Evolutionary conservation across 2,888 invertebrate genomes (phyloP), one percentile per base, ranked within the genome.

Genomic region (Carcina quercana): DNA sequence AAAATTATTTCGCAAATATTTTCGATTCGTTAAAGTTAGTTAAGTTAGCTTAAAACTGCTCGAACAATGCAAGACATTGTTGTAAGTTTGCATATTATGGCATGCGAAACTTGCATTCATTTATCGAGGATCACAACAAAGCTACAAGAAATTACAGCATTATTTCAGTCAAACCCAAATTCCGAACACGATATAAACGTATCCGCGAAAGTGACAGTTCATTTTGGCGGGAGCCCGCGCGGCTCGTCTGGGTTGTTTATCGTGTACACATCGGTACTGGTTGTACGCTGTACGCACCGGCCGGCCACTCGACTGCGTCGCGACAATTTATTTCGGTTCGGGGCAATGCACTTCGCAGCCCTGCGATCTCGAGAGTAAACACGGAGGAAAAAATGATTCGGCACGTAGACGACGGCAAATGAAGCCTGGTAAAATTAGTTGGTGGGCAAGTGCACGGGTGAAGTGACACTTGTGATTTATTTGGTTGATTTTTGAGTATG

Each of bases 281-380:
- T 76, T 72, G 78, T 78, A 79, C 76, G 66, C 75, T 69, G 61
- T 59, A 62, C 68, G 60, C 65, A 50, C 45, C 60, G 59, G 57
- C 44, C 51, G 44, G 53, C 17, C 24, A n/a, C 25, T 47, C 55
- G 55, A 58, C 60, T 65, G n/a, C 66, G 70, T 63, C 74, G 75
- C 78, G 79, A 78, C 80, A 79, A 75, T 80, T 82, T 83, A 83
- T 83, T 83, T 83, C 66, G 75, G 83, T 80, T 58, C 75, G 73
- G 80, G 80, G 79, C 80, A 82, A 78, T 79, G 82, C 80, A 82
- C 82, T 79, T 67, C 62, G 54, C 47, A 78, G 76, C 74, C 73
- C 74, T 73, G 73, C 74, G 70, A 68, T 65, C 68, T 60, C 59
- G 66, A 67, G 67, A 69, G 73, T 74, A 72, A 72, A 74, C 67